phyloP scores from a whole-genome alignment of 2,888 invertebrate genomes.

The Pollenia amentaria region DNA sequence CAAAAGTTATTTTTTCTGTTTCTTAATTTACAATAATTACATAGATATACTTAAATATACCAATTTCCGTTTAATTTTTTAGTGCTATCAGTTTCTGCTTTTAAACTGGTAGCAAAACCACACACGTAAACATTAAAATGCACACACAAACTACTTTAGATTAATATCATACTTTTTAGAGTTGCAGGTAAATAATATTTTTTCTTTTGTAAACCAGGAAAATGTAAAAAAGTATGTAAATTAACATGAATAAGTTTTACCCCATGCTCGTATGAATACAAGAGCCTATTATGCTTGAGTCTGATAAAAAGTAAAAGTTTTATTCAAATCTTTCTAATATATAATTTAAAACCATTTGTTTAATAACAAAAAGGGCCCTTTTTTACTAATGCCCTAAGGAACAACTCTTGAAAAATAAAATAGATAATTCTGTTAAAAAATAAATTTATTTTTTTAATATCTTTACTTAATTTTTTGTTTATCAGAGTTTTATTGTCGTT shows the following conservation, averaged over 20 bases:
- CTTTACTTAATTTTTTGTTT: neutral
- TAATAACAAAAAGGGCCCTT: too few species aligned
- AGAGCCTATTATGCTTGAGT: neutral
- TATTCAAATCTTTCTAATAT: neutral
- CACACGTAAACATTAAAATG: neutral
- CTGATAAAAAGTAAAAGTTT: neutral
- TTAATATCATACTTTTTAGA: slow-evolving; percentile 32
- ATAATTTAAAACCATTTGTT: neutral
- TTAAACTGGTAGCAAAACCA: neutral
- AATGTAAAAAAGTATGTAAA: neutral
- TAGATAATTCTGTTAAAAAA: too few species aligned
- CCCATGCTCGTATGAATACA: neutral
- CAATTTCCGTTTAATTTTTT: neutral
- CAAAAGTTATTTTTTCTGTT: neutral
- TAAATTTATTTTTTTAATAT: neutral
- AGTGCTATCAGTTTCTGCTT: neutral
- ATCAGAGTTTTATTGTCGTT: neutral
- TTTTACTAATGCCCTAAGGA: too few species aligned
- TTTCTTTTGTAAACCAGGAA: neutral
- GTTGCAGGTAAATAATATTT: slow-evolving; percentile 17
- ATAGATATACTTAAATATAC: slow-evolving; percentile 2
- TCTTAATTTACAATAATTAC: slow-evolving; percentile 16
- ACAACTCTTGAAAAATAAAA: too few species aligned
- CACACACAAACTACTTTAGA: slow-evolving; percentile 36
- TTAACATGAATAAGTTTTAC: slow-evolving; percentile 22